These are phyloP conservation scores for Neoaliturus tenellus DNA, from an alignment of 2,888 invertebrate genomes.

Conservation along the genomic window DNA sequence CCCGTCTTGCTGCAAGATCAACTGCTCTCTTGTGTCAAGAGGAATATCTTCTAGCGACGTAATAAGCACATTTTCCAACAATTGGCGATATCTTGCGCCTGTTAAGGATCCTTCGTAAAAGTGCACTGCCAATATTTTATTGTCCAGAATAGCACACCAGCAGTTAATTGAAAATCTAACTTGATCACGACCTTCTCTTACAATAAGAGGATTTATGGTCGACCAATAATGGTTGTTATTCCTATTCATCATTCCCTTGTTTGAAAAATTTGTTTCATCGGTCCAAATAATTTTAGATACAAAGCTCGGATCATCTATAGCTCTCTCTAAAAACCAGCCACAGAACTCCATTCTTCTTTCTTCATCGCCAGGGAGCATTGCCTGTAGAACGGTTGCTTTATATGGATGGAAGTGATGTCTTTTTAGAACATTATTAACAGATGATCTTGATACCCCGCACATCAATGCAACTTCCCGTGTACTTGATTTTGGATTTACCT, in stretches of 20 bases:
- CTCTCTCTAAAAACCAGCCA: conserved; percentile 3
- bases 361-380: conserved; percentile 2
- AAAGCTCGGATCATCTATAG: conserved; percentile 7
- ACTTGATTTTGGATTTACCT: conserved; percentile 20
- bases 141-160: background rate
- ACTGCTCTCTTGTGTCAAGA: background rate
- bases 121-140: background rate
- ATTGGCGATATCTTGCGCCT: background rate
- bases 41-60: background rate
- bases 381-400: conserved; percentile 6
- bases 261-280: conserved; percentile 30
- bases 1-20: conserved; percentile 16
- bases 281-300: conserved; percentile 31
- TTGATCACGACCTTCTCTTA: conserved; percentile 28
- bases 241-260: conserved; percentile 30
- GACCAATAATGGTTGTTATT: conserved; percentile 14
- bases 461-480: conserved; percentile 21
- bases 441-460: conserved; percentile 14
- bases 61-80: conserved; percentile 3
- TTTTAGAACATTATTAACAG: background rate
- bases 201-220: conserved; percentile 2
- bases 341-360: conserved; percentile 20
- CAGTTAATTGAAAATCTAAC: conserved; percentile 1
- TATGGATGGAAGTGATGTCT: conserved; percentile 3
- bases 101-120: conserved; percentile 18